Conservation (phyloP, 2,113 vertebrate species). For the Amphiprion ocellaris region DNA sequence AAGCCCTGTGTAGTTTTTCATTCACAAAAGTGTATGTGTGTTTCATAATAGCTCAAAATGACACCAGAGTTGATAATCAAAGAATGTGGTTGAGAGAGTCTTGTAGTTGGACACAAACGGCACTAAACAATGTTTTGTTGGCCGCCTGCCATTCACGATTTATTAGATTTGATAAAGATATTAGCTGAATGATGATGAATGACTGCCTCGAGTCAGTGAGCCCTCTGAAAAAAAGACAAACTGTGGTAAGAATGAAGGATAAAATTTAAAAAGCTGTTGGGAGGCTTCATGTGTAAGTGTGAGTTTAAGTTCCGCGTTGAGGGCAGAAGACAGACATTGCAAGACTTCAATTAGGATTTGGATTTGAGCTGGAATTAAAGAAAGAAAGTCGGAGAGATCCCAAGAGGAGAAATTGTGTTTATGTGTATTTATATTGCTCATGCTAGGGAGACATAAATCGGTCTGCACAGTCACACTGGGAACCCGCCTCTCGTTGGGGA, state of each 20-base stretch:
- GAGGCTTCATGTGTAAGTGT: no score
- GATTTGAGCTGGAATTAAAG: not conserved
- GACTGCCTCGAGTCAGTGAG: not conserved
- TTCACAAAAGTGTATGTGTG: no score
- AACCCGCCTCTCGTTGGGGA: not conserved
- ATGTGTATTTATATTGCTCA: not conserved
- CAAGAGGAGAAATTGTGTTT: not conserved
- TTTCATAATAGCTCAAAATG: no score
- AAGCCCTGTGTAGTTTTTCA: no score
- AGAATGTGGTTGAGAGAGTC: no score
- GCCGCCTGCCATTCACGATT: no score
- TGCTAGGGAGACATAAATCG: constrained; percentile 12
- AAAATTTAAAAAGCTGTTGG: no score
- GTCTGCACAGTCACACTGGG: not conserved
- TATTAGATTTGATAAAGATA: not conserved
- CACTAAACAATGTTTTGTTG: no score
- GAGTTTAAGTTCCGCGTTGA: not conserved
- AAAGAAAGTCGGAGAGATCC: not conserved
- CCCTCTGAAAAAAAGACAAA: not conserved
- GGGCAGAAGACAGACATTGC: not conserved
- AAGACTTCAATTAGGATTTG: not conserved
- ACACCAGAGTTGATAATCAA: no score
- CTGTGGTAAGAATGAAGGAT: no score
- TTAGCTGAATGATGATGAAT: not conserved
- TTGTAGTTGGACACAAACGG: no score